Evolutionary conservation across 2,113 vertebrate species (phyloP), one percentile per base, ranked within the genome.

Genomic region (Camarhynchus parvulus): DNA sequence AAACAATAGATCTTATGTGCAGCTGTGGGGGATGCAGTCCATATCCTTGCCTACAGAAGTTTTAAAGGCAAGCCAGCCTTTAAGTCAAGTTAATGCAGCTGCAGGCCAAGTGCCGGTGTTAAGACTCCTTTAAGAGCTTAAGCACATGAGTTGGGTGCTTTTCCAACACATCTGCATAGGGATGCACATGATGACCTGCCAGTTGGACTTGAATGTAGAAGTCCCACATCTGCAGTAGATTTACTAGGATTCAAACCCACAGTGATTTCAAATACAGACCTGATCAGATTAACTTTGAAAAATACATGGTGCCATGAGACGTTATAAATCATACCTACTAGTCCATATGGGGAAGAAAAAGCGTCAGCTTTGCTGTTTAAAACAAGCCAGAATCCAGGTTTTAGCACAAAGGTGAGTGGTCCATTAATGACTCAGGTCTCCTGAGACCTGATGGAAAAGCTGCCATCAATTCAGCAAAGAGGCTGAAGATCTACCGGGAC

Each of bases 151-250:
- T 44, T 88, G 91, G 82, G 67, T 76, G 52, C 50, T 83, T 89
- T 96, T 91, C 91, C 74, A 85, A 30, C 35, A 61, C 87, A 93
- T 95, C 93, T 92, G 87, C 87, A 69, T 21, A 47, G 77, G 63
- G 94, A 95, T 73, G 82, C 58, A 87, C 89, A 58, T 33, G 73
- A 62, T 83, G 87, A 95, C 82, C 89, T 94, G 90, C 90, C 93
- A 90, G 75, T 10, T 95, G 84, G 91, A 84, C 70, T 78, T 82
- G 66, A 58, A 87, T 78, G 49, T 21, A 84, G 70, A 87, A 94
- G 63, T 70, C 78, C 61, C 78, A 92, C 93, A 95, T 96, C 91
- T 96, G 93, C 59, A 91, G 84, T 50, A 92, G 67, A 95, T 96
- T 94, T 88, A 68, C 44, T 82, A 12, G 50, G 67, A 66, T 85